Percentiles rank a stretch among this genome's conserved stretches.
phyloP scores from a whole-genome alignment of 2,113 vertebrate species.

The Sprattus sprattus region DNA sequence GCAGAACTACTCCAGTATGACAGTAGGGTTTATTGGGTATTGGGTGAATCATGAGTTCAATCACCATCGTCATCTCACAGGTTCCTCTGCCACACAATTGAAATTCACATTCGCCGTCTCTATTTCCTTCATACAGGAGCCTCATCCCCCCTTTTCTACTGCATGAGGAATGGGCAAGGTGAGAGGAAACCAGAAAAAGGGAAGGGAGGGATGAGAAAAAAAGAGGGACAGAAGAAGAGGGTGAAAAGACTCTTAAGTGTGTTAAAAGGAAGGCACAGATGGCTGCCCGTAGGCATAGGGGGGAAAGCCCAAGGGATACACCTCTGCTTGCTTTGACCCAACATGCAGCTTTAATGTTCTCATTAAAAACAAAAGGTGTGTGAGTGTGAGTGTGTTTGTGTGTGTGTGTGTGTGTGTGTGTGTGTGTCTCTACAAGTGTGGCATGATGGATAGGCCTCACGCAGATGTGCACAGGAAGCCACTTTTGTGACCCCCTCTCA shows the following conservation, averaged over 20 bases:
- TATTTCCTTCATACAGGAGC: neutral
- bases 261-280: slow-evolving; percentile 44
- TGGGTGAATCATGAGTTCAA: neutral
- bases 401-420: neutral
- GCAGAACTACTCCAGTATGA: neutral
- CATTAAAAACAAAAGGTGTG: slow-evolving; percentile 28
- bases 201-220: neutral
- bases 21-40: neutral
- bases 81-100: neutral
- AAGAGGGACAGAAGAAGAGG: slow-evolving; percentile 26
- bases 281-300: slow-evolving; percentile 8
- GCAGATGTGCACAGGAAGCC: neutral
- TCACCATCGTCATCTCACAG: neutral
- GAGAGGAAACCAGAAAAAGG: neutral
- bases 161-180: neutral
- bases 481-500: slow-evolving; percentile 21
- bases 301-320: slow-evolving; percentile 15
- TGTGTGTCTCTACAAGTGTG: neutral
- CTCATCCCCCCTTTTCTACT: neutral
- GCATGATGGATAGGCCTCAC: neutral
- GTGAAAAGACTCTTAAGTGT: slow-evolving; percentile 40
- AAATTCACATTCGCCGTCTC: neutral
- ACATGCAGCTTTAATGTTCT: slow-evolving; percentile 40
- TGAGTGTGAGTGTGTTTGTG: neutral
- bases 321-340: slow-evolving; percentile 36